phyloP scores from a whole-genome alignment of 2,113 vertebrate species.

The Cyrtonyx montezumae region DNA sequence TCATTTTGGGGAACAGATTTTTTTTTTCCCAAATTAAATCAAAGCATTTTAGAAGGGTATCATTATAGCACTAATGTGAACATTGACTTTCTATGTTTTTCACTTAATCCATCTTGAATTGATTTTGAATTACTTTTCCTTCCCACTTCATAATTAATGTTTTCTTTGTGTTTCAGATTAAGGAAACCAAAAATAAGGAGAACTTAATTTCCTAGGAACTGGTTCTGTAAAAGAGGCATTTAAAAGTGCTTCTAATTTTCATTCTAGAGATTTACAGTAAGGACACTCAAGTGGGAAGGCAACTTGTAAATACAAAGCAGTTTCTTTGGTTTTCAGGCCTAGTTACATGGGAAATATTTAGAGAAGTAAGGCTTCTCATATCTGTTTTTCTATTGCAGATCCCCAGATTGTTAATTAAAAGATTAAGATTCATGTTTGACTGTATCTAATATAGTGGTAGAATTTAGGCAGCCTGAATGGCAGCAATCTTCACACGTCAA shows the following conservation, averaged over 20 bases:
- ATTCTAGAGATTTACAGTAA: background rate
- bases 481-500: background rate
- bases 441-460: fast-evolving
- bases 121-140: background rate
- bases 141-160: background rate
- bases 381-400: background rate
- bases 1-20: background rate
- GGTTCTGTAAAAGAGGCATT: background rate
- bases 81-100: background rate
- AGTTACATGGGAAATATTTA: background rate
- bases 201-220: background rate
- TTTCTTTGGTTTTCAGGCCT: background rate
- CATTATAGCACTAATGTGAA: background rate
- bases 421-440: background rate
- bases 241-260: background rate
- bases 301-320: background rate
- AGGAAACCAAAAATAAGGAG: background rate
- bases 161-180: background rate
- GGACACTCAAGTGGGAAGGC: background rate
- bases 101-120: background rate
- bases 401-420: background rate
- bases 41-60: background rate
- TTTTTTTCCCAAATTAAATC: background rate
- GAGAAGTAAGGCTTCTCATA: background rate
- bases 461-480: background rate